phyloP scores from a whole-genome alignment of 2,113 vertebrate genomes.

The Catharus minimus region DNA sequence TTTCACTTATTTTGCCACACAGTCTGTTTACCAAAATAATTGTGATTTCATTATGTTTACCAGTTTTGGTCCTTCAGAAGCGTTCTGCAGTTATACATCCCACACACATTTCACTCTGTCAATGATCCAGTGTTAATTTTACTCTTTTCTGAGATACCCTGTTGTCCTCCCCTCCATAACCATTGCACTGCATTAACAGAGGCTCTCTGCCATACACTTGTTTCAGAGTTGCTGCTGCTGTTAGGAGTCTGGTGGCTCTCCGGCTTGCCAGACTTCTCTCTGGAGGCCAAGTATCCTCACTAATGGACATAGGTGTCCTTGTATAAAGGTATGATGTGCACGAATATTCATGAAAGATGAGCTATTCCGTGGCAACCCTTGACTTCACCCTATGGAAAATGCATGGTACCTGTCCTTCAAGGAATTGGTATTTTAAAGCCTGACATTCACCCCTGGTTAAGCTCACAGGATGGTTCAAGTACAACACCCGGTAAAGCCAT shows the following conservation, averaged over 20 bases:
- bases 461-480: not conserved
- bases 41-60: not conserved
- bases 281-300: not conserved
- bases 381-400: not conserved
- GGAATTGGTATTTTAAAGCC: not conserved
- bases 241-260: not conserved
- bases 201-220: accelerated
- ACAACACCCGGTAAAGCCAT: not conserved
- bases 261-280: not conserved
- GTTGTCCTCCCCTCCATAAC: not conserved
- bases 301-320: accelerated
- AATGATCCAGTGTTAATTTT: not conserved
- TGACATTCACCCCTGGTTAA: not conserved
- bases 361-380: not conserved
- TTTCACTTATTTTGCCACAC: not conserved
- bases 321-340: accelerated
- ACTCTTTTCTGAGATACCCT: not conserved
- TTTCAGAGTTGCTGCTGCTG: not conserved
- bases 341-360: accelerated
- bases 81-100: not conserved
- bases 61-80: not conserved
- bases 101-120: not conserved
- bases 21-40: not conserved
- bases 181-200: not conserved
- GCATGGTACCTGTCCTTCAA: not conserved